Evolutionary conservation across 2,797 vertebrate genomes (phyloP).

Genomic region (Heliangelus exortis): DNA sequence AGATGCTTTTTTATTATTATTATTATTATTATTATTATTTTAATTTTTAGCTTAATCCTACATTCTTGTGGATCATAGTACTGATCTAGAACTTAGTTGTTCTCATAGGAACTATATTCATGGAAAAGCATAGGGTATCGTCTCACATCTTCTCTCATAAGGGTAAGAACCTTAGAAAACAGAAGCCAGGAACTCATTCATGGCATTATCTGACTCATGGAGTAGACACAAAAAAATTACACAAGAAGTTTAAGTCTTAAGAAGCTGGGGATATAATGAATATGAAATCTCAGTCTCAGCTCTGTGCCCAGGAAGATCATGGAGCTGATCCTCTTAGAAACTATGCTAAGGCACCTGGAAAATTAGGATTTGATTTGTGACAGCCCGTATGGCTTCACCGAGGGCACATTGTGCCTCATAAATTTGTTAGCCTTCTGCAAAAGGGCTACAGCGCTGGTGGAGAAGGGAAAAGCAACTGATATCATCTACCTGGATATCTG

Average conservation of each 20-base stretch:
- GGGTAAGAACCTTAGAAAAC: background rate
- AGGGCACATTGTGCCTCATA: no score
- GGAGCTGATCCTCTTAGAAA: no score
- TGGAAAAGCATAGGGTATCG: accelerated
- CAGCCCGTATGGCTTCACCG: no score
- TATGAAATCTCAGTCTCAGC: background rate
- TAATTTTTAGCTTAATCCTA: background rate
- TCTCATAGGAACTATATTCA: background rate
- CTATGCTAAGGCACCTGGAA: no score
- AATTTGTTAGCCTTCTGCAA: no score
- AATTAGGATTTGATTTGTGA: no score
- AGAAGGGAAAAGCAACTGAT: no score
- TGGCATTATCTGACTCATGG: background rate
- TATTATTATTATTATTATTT: no score
- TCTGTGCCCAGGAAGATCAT: no score
- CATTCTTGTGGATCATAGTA: background rate
- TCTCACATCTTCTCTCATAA: background rate
- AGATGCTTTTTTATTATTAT: no score
- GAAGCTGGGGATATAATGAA: background rate
- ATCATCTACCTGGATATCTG: no score
- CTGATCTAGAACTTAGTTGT: background rate
- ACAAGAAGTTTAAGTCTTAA: background rate
- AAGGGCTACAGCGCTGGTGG: no score
- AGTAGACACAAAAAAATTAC: background rate
- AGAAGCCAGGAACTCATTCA: background rate